A percentile compares a stretch with the other conserved stretches of the same genome.
Evolutionary conservation across 1,140 invertebrate genomes (phyloP).

Genomic region (Bombus affinis): DNA sequence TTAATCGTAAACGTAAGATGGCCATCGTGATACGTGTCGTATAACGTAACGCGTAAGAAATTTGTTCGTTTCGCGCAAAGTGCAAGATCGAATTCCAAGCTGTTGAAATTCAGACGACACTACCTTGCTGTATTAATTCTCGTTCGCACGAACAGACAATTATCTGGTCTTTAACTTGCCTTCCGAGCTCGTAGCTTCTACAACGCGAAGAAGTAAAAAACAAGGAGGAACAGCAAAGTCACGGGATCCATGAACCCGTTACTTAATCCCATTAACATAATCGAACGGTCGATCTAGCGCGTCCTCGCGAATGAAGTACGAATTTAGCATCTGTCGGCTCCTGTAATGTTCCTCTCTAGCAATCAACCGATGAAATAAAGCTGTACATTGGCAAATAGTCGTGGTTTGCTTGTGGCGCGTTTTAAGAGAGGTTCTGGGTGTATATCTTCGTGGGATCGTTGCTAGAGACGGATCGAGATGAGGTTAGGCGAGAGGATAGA

Average conservation of each 20-base stretch:
- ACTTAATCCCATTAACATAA: conserved; percentile 63
- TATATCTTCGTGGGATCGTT: background rate
- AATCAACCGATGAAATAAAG: conserved; percentile 35
- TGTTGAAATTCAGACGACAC: too few species aligned
- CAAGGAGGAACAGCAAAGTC: background rate
- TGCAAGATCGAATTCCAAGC: too few species aligned
- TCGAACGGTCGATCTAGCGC: conserved; percentile 53
- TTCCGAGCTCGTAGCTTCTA: background rate
- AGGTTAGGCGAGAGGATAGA: background rate
- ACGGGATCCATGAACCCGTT: conserved; percentile 49
- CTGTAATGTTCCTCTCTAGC: conserved; percentile 44
- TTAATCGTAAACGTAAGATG: too few species aligned
- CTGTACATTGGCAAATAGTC: conserved; percentile 56
- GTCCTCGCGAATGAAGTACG: conserved; percentile 55
- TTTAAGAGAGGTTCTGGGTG: conserved; percentile 31
- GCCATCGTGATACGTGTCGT: too few species aligned
- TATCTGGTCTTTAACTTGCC: too few species aligned
- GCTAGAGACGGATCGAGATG: background rate
- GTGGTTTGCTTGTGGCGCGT: conserved; percentile 9
- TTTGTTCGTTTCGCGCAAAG: too few species aligned
- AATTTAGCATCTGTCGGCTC: conserved; percentile 34
- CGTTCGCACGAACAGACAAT: conserved; percentile 18
- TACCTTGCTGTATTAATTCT: too few species aligned
- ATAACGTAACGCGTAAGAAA: too few species aligned
- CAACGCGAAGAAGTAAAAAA: background rate